Base-by-base conservation (phyloP, 2,797 vertebrate species). In the Sternarchorhynchus goeldii region DNA sequence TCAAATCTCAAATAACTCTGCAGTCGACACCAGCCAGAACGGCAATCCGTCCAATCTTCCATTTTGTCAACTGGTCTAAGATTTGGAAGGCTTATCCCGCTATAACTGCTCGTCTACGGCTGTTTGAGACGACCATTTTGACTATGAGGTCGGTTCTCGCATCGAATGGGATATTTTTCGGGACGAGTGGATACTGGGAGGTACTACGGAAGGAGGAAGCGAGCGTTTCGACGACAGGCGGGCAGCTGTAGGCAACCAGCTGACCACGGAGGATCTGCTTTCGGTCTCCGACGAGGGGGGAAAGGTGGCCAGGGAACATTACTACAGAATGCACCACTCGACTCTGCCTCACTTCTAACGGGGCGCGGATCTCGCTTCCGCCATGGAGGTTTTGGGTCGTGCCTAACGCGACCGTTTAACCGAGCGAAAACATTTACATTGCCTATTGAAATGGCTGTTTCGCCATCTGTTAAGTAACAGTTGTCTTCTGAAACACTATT, bases 1-100 rank as follows among this genome's bases (percentile, higher is more conserved):
- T 91, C 92, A 92, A 93, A 93, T 93, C 93, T 94, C 93, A 92
- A 94, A 93, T 93, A 93, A 92, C 93, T 91, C 89, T 84, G 91
- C 92, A 85, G 90, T 91, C 85, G 84, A 88, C 88, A 91, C 78
- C 88, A 88, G 89, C 88, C 85, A 88, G 88, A 87, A 83, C 85
- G 78, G 85, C 86, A 76, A 70, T 88, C 77, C 83, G 85, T 76
- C 83, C 77, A 87, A 83, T 83, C 83, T 79, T 82, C 83, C 85
- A 84, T 87, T 84, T 84, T 41, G 74, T 83, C 82, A 85, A 72
- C 45, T 70, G 89, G 86, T 71, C 57, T 69, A 75, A 77, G 76
- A 77, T 70, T 73, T 21, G 73, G 63, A 65, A 55, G 62, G 71
- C 71, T 78, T 76, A 36, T 59, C 45, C 50, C 41, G 4, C 34